Evolutionary conservation across 2,888 invertebrate genomes (phyloP), one percentile per base, ranked within the genome.

Genomic region (Gnatocerus cornutus): DNA sequence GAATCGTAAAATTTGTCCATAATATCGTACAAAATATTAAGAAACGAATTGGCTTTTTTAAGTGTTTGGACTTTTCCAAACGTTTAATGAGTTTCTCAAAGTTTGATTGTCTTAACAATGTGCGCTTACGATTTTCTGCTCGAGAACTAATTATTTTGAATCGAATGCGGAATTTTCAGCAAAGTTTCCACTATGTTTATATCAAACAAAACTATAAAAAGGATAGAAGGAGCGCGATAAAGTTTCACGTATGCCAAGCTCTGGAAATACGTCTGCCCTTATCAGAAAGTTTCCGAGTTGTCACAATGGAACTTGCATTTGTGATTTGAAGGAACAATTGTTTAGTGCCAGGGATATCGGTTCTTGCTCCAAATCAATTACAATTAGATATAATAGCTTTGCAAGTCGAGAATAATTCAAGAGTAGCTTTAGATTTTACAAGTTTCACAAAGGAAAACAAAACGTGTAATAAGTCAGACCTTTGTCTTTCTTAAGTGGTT

Each of bases 251-350:
- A 63, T 59, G 71, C 27, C 8, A 71, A 69, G 69, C 66, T 65
- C 58, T 68, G 69, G 69, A 72, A 72, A 72, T 21, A 12, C 58
- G 45, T 65, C 74, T 59, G 62, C 73, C 77, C 78, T 80, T 80
- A 80, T 80, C 80, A 74, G 72, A 71, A 78, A 81, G 76, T 79
- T 79, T 73, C 79, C 78, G 73, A 79, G 74, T 73, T 75, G 77
- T 72, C 75, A 76, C 79, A 75, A 76, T 75, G 66, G 67, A 67
- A 64, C 61, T 72, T 71, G 72, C 76, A 74, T 76, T 77, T 77
- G 75, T 74, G 74, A 74, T 72, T 76, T 74, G 71, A 64, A 69
- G 67, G 33, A 10, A 14, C 68, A 63, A 73, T 77, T 76, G 74
- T 75, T 70, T 71, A 70, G 52, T 70, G 50, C 52, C 71, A 50